A percentile compares a stretch with the other conserved stretches of the same genome.
These are phyloP conservation scores for Callimorpha dominula DNA, from an alignment of 2,888 invertebrate genomes.

Conservation along the genomic window DNA sequence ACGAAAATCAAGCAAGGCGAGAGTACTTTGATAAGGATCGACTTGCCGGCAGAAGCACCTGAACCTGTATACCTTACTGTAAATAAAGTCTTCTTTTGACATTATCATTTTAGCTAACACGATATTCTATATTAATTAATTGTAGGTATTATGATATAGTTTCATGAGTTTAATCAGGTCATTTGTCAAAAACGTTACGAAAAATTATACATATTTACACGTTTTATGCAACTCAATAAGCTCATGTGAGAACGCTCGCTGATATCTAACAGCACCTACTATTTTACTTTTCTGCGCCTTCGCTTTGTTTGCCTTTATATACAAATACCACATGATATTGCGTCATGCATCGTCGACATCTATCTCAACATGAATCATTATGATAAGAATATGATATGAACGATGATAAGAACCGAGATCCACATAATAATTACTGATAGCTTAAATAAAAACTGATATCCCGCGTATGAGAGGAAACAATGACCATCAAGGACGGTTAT, in stretches of 20 bases:
- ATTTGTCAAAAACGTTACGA: neutral
- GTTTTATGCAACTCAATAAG: neutral
- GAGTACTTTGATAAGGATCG: too few species aligned
- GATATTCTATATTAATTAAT: too few species aligned
- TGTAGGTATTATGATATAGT: too few species aligned
- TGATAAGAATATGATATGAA: too few species aligned
- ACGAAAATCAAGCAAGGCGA: too few species aligned
- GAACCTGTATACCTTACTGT: too few species aligned
- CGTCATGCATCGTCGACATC: neutral
- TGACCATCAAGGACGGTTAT: constrained; percentile 7
- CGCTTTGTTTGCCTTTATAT: neutral
- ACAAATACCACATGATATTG: constrained; percentile 1
- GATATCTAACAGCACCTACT: neutral
- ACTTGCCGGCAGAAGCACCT: too few species aligned
- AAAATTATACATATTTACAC: neutral
- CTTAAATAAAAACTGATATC: constrained; percentile 13
- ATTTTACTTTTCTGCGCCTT: neutral
- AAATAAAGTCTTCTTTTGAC: too few species aligned
- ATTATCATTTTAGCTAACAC: too few species aligned
- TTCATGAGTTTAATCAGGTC: neutral
- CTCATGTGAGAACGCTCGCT: neutral
- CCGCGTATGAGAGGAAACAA: constrained; percentile 7
- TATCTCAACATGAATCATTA: constrained; percentile 3
- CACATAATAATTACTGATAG: constrained; percentile 10
- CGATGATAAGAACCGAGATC: neutral